Percentiles rank a stretch among this genome's conserved stretches.
Evolutionary conservation across 2,113 vertebrate species (phyloP).

Genomic region (Todiramphus chloris): DNA sequence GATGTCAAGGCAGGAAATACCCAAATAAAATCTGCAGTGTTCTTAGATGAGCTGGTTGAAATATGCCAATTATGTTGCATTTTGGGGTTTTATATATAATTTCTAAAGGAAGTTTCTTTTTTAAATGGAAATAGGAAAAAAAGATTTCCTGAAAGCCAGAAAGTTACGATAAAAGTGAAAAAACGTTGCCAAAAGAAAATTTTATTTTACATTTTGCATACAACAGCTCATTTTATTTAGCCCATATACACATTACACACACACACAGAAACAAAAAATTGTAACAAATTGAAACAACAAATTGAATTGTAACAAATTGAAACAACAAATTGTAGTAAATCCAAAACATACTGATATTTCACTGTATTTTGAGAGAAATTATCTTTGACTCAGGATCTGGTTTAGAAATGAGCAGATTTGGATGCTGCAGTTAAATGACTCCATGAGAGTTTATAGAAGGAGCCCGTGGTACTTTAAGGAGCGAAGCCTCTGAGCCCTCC

Average conservation of each 20-base stretch:
- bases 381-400: background rate
- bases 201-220: background rate
- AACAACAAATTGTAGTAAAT: background rate
- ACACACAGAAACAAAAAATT: background rate
- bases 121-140: background rate
- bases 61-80: background rate
- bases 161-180: background rate
- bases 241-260: background rate
- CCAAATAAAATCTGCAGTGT: background rate
- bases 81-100: background rate
- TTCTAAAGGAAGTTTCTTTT: background rate
- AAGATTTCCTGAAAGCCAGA: background rate
- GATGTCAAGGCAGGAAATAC: background rate
- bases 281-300: too few relatives aligned
- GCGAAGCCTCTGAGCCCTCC: background rate
- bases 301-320: too few relatives aligned
- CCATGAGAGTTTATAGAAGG: background rate
- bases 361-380: background rate
- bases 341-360: background rate
- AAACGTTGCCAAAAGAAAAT: background rate
- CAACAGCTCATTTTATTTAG: background rate
- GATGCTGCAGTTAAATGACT: background rate
- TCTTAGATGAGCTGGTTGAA: background rate
- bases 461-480: background rate
- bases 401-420: background rate